These are phyloP conservation scores for Urechis unicinctus DNA, from an alignment of 2,888 invertebrate species.

Conservation along the genomic window DNA sequence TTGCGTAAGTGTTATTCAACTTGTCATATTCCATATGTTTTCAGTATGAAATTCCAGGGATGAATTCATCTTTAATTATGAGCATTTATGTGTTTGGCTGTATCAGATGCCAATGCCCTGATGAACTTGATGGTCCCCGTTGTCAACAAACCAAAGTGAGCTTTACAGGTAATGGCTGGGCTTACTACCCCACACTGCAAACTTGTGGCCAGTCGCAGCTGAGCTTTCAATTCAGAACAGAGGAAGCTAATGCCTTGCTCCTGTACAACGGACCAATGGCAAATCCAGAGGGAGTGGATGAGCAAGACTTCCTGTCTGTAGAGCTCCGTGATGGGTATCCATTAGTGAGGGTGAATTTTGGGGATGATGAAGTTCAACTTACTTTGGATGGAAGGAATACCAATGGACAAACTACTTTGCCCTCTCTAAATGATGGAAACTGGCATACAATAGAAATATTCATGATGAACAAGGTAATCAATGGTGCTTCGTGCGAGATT, in stretches of 20 bases:
- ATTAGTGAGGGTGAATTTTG: conserved; percentile 85
- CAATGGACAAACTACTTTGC: conserved; percentile 21
- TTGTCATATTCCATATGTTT: no score
- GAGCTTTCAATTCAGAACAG: conserved; percentile 88
- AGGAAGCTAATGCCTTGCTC: conserved; percentile 74
- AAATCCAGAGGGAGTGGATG: conserved; percentile 8
- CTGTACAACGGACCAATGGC: conserved; percentile 90
- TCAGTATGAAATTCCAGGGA: background rate
- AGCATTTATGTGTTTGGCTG: background rate
- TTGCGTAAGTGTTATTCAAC: background rate
- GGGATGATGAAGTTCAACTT: conserved; percentile 15
- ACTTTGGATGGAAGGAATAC: conserved; percentile 11
- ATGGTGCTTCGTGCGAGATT: no score
- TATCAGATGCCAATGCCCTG: conserved; percentile 82
- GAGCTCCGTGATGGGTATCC: conserved; percentile 89
- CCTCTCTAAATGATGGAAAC: conserved; percentile 78
- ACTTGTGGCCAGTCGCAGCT: conserved; percentile 84
- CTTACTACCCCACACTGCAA: conserved; percentile 88
- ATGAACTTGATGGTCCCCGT: conserved; percentile 86
- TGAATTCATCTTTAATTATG: background rate
- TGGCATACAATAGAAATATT: conserved; percentile 93
- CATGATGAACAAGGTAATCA: conserved; percentile 36
- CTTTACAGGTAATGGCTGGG: conserved; percentile 92
- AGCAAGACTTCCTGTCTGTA: conserved; percentile 80
- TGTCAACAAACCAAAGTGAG: conserved; percentile 89